phyloP scores from a whole-genome alignment of 2,888 invertebrate genomes.

The Sturmia bella region DNA sequence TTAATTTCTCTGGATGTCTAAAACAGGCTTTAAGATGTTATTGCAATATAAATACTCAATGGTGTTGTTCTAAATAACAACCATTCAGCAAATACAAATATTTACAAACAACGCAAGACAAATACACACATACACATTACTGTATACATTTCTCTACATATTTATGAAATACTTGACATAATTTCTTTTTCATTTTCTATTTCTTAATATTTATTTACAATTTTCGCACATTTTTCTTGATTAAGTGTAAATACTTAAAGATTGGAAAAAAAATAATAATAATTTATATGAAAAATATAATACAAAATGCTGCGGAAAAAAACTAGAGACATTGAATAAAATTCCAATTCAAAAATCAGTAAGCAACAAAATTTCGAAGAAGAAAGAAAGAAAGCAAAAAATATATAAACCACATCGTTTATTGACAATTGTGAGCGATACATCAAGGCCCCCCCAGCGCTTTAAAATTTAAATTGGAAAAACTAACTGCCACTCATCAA shows the following conservation, averaged over 20 bases:
- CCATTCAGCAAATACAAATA: not conserved
- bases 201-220: conserved; percentile 59
- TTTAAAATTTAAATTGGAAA: conserved; percentile 54
- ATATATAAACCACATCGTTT: conserved; percentile 57
- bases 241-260: conserved; percentile 67
- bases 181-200: conserved; percentile 34
- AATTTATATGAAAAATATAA: conserved; percentile 23
- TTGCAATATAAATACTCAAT: conserved; percentile 32
- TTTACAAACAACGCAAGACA: too few species aligned
- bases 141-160: conserved; percentile 11
- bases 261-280: not conserved
- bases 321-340: not conserved
- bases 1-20: conserved; percentile 52
- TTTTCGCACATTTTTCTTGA: conserved; percentile 66
- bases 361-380: not conserved
- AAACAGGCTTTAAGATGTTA: conserved; percentile 53
- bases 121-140: not conserved
- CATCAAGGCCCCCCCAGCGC: conserved; percentile 50
- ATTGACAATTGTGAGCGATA: conserved; percentile 62
- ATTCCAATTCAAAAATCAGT: not conserved
- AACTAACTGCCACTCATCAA: conserved; percentile 12
- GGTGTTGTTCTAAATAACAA: conserved; percentile 28
- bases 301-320: conserved; percentile 13
- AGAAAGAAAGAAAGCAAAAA: not conserved
- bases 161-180: conserved; percentile 62